Conservation (phyloP, 2,797 vertebrate species). For the Xiphorhynchus erythropygius region DNA sequence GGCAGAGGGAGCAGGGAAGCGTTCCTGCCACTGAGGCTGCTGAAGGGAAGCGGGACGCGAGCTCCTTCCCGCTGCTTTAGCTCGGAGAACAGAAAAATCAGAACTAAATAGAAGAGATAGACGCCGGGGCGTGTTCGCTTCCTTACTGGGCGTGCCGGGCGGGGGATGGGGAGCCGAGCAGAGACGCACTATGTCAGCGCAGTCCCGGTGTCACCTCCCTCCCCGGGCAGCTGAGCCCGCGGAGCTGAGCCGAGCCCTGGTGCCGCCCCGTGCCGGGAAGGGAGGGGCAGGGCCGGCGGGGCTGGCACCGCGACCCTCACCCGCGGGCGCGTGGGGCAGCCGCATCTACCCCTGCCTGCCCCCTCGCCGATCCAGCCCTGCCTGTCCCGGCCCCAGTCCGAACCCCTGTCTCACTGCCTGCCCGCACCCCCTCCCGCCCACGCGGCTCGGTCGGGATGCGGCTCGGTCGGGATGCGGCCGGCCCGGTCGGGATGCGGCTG, state of each 20-base stretch:
- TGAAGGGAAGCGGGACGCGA: accelerated
- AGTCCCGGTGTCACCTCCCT: not conserved
- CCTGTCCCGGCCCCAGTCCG: not conserved
- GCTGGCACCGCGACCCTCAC: not conserved
- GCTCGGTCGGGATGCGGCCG: no score
- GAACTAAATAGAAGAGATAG: not conserved
- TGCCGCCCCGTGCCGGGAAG: not conserved
- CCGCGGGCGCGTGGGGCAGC: not conserved
- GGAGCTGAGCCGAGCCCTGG: not conserved
- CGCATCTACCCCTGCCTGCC: not conserved
- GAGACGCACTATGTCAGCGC: not conserved
- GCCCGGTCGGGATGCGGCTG: no score
- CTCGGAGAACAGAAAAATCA: not conserved
- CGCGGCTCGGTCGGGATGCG: not conserved
- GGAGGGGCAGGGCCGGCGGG: not conserved
- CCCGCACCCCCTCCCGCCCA: not conserved
- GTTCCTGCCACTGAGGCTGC: not conserved
- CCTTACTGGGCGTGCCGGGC: not conserved
- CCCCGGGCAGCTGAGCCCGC: not conserved
- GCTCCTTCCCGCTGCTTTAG: not conserved
- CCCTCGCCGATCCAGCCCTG: not conserved
- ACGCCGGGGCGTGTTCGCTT: not conserved
- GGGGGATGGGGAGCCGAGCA: not conserved
- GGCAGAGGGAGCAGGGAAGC: not conserved
- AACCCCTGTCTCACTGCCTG: not conserved